Evolutionary conservation across 2,797 vertebrate species (phyloP), one percentile per base, ranked within the genome.

Genomic region (Spinibarbus caldwelli): DNA sequence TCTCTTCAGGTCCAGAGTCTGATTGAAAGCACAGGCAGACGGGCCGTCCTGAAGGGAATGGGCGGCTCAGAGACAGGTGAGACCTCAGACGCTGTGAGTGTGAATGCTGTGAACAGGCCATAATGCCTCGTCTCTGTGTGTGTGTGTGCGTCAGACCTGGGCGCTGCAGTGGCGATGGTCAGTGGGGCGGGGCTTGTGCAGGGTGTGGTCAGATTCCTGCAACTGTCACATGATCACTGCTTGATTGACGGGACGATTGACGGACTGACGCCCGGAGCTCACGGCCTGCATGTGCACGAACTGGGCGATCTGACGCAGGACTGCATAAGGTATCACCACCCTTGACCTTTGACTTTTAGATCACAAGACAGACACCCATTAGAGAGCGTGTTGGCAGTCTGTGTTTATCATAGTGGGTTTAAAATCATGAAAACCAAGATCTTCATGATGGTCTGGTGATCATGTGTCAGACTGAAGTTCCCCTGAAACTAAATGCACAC

Each of bases 211-310:
- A 95, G 96, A 1, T 97, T 98, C 91, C 91, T 98, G 72, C 97
- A 99, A 93, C 85, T 97, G 34, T 95, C 94, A 0, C 90, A 94
- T 4, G 88, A 93, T 0, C 84, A 86, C 0, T 98, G 97, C 87
- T 72, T 98, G 76, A 96, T 99, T 0, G 97, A 99, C 0, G 97
- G 97, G 11, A 96, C 96, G 34, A 80, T 99, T 0, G 97, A 97
- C 0, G 97, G 97, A 3, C 87, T 98, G 89, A 89, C 91, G 11
- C 96, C 97, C 0, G 97, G 97, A 3, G 85, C 89, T 0, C 97
- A 99, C 1, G 97, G 97, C 34, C 93, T 98, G 57, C 97, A 98
- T 0, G 91, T 99, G 26, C 97, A 98, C 88, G 90, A 94, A 10
- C 94, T 96, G 2, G 97, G 97, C 0, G 97, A 99, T 86, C 93